A percentile compares a stretch with the other conserved stretches of the same genome.
Evolutionary conservation across 2,113 vertebrate genomes (phyloP).

Genomic region (Psilopogon haemacephalus): DNA sequence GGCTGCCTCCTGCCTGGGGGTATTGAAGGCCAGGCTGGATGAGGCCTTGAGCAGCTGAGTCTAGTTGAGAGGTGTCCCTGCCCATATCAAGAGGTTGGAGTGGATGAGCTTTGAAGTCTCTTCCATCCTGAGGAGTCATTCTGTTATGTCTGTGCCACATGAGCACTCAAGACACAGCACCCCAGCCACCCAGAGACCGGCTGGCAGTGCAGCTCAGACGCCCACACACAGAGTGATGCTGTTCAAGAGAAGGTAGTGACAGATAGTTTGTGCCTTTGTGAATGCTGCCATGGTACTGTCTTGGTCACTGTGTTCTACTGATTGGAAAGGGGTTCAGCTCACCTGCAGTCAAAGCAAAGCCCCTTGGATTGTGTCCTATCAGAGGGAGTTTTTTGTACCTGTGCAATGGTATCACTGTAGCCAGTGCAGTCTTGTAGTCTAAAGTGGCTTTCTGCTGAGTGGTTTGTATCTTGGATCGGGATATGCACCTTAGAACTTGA

Average conservation of each 20-base stretch:
- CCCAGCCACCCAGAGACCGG: neutral
- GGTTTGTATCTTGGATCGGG: neutral
- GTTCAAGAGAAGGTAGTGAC: neutral
- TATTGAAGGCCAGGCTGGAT: too few species aligned
- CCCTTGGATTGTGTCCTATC: neutral
- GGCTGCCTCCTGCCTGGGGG: too few species aligned
- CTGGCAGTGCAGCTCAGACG: neutral
- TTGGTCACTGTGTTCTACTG: neutral
- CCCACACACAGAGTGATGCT: accelerated
- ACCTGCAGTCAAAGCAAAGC: neutral
- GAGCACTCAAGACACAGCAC: neutral
- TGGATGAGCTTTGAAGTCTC: too few species aligned
- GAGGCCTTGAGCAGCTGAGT: too few species aligned
- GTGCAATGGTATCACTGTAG: neutral
- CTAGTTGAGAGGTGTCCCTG: too few species aligned
- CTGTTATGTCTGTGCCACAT: neutral
- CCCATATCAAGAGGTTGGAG: too few species aligned
- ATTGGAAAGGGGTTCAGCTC: neutral
- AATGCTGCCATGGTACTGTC: neutral
- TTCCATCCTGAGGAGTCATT: neutral
- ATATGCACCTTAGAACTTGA: neutral
- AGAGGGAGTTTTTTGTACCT: neutral
- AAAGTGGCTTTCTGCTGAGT: neutral
- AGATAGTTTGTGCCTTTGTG: neutral
- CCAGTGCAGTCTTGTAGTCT: neutral